Evolutionary conservation across 1,140 invertebrate genomes (phyloP), one percentile per base, ranked within the genome.

Genomic region (Venustaconcha ellipsiformis): DNA sequence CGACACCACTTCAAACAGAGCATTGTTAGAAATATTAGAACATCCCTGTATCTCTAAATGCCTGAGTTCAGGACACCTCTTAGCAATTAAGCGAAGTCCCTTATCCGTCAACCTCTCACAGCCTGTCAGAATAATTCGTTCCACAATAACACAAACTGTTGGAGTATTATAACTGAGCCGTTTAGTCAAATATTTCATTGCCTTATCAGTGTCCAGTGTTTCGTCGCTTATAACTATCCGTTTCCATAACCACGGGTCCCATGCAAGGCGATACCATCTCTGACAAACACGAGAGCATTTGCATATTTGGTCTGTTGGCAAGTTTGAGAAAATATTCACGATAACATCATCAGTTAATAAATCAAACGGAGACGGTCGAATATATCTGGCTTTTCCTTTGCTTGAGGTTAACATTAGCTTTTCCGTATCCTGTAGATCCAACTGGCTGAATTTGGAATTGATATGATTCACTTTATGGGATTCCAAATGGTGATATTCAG

Each of bases 251-350:
- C 91, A 89, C 20, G 8, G 11, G 94, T 94, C 93, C 95, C 95
- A 96, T 18, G 94, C 94, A 26, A 97, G 92, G 63, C 93, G 91
- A 87, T 95, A 95, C 91, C 96, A 96, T 58, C 90, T 84, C 37
- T 94, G 90, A 83, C 95, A 97, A 0, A 97, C 96, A 15, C 95
- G 92, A 0, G 95, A 94, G 87, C 95, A 93, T 23, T 92, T 92
- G 82, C 95, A 95, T 57, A 96, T 88, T 75, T 96, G 94, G 72
- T 93, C 93, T 64, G 94, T 95, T 79, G 93, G 91, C n/a, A 96
- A 90, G 91, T 93, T 94, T 57, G 92, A 92, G 76, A 96, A 94
- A 67, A 96, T 93, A 67, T 89, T 88, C 68, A 92, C 83, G 48
- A 93, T 86, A 15, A 92, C 84, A 26, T 92, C 91, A 84, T 93